phyloP scores from a whole-genome alignment of 2,888 invertebrate species.

The Noctuana brunneofusca region DNA sequence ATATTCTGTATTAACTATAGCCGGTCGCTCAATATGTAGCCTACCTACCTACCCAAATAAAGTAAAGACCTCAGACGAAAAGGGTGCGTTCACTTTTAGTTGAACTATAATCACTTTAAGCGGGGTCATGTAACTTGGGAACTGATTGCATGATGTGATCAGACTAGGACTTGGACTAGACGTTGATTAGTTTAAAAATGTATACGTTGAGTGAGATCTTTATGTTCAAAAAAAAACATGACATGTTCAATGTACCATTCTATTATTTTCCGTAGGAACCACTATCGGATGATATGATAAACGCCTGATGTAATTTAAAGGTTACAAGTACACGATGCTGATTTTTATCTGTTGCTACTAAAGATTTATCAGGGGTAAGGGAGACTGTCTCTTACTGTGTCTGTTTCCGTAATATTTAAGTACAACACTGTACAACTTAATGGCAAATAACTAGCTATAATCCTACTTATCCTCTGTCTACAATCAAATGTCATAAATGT shows the following conservation, averaged over 20 bases:
- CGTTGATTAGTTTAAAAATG: conserved; percentile 28
- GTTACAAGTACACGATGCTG: neutral
- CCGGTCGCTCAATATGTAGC: conserved; percentile 7
- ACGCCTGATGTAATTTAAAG: neutral
- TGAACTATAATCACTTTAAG: conserved; percentile 26
- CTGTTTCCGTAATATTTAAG: too few species aligned
- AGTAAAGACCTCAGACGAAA: conserved; percentile 15
- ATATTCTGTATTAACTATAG: neutral
- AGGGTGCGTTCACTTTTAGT: conserved; percentile 40
- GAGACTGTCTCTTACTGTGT: too few species aligned
- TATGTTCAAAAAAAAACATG: conserved; percentile 1
- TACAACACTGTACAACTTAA: too few species aligned
- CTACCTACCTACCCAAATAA: neutral
- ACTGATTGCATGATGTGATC: conserved; percentile 28
- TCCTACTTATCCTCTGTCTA: too few species aligned
- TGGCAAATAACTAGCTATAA: too few species aligned
- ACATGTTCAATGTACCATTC: neutral
- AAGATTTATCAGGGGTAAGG: neutral
- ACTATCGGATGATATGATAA: neutral
- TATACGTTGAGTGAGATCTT: conserved; percentile 7
- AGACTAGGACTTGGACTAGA: conserved; percentile 12
- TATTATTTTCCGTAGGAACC: too few species aligned
- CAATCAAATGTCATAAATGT: too few species aligned
- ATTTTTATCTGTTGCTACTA: neutral
- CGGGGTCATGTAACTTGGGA: conserved; percentile 33